Percentiles rank a stretch among this genome's conserved stretches.
phyloP scores from a whole-genome alignment of 2,888 invertebrate genomes.

The Petrolisthes manimaculis region DNA sequence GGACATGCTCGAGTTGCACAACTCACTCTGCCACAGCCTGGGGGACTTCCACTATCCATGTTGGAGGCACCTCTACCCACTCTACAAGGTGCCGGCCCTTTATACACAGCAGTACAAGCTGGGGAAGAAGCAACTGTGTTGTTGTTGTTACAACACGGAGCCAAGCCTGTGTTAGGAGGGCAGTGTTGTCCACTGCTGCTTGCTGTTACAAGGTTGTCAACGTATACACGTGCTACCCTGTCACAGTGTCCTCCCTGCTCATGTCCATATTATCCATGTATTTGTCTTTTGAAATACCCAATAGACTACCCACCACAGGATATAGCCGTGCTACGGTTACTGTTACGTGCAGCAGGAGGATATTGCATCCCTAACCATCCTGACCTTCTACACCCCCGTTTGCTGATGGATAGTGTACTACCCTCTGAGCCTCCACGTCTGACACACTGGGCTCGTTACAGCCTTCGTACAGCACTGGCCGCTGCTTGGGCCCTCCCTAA shows the following conservation, averaged over 20 bases:
- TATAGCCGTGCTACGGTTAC: conserved; percentile 47
- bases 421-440: conserved; percentile 36
- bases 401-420: conserved; percentile 51
- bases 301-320: conserved; percentile 50
- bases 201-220: conserved; percentile 43
- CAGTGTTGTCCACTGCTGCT: conserved; percentile 47
- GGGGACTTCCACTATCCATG: conserved; percentile 80
- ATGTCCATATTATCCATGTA: conserved; percentile 39
- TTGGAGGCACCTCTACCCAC: conserved; percentile 87
- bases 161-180: conserved; percentile 70
- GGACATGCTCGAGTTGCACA: conserved; percentile 78
- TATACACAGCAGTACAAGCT: conserved; percentile 81
- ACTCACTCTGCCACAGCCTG: conserved; percentile 40
- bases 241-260: conserved; percentile 37
- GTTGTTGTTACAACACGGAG: conserved; percentile 80
- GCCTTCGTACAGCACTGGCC: conserved; percentile 37
- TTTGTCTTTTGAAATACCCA: conserved; percentile 39
- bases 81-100: conserved; percentile 80
- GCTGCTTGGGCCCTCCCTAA: conserved; percentile 51
- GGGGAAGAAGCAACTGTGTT: conserved; percentile 81
- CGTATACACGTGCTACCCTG: conserved; percentile 44
- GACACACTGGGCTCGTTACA: conserved; percentile 41
- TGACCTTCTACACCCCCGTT: conserved; percentile 44
- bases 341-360: conserved; percentile 40
- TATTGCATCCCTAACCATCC: conserved; percentile 17